Conservation (phyloP, 2,113 vertebrate species). For the Cyanoramphus novaezelandiae region DNA sequence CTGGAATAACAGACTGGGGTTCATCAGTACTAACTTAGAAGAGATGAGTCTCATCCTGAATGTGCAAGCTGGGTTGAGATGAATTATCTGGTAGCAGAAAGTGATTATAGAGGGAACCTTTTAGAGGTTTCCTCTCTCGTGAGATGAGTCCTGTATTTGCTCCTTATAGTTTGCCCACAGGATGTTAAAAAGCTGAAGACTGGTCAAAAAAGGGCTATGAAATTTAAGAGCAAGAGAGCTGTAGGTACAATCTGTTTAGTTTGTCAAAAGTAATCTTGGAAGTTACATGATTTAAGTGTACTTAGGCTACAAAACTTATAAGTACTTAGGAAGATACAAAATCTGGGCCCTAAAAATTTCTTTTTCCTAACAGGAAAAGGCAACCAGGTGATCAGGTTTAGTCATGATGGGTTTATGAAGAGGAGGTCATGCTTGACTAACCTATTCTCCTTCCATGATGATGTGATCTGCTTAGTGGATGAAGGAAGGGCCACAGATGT, state of each 20-base stretch:
- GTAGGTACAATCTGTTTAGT: not conserved
- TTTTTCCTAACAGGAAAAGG: not conserved
- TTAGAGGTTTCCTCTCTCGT: not conserved
- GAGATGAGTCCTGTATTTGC: not conserved
- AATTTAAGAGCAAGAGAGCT: not conserved
- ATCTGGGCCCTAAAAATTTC: not conserved
- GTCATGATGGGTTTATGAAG: not conserved
- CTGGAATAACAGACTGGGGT: not conserved
- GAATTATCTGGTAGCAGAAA: not conserved
- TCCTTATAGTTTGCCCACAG: not conserved
- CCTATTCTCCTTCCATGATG: not conserved
- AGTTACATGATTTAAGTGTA: not conserved
- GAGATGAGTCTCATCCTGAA: not conserved
- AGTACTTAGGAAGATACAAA: not conserved
- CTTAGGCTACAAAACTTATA: not conserved
- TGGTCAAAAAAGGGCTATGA: not conserved
- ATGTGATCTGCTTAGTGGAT: not conserved
- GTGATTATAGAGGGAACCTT: not conserved
- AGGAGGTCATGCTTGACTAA: not conserved
- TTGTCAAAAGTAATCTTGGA: not conserved
- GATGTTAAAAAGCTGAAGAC: not conserved
- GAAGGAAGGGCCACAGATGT: not conserved
- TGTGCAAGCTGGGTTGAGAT: not conserved
- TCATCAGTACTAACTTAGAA: not conserved
- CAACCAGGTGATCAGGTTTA: not conserved